phyloP scores from a whole-genome alignment of 2,888 invertebrate species.

The Cantharis rufa region DNA sequence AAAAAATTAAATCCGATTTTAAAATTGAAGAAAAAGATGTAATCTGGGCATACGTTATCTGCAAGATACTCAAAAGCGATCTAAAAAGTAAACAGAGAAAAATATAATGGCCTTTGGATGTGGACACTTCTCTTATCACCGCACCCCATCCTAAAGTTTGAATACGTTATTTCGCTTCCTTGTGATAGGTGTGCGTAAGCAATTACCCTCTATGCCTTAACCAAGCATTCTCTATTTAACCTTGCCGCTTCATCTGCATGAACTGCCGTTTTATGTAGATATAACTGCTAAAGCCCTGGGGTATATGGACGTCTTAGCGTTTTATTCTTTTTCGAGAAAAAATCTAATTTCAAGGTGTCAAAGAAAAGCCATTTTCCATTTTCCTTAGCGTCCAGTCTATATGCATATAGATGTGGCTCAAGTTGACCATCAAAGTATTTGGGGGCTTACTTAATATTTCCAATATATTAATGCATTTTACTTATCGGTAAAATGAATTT shows the following conservation, averaged over 20 bases:
- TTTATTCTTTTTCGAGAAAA: constrained; percentile 54
- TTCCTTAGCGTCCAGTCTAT: constrained; percentile 47
- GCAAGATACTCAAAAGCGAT: constrained; percentile 28
- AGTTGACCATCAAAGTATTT: constrained; percentile 53
- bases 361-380: constrained; percentile 59
- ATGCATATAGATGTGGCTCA: constrained; percentile 39
- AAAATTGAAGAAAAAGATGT: neutral
- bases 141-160: constrained; percentile 40
- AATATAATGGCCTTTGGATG: constrained; percentile 44
- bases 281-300: constrained; percentile 51
- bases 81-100: constrained; percentile 43
- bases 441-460: constrained; percentile 17
- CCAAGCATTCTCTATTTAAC: constrained; percentile 19
- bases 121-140: constrained; percentile 44
- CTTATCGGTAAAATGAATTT: neutral
- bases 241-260: constrained; percentile 42
- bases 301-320: constrained; percentile 52
- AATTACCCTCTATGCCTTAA: constrained; percentile 29
- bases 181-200: constrained; percentile 35
- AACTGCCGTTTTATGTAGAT: constrained; percentile 49
- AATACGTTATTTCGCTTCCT: constrained; percentile 37
- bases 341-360: constrained; percentile 60
- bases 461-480: constrained; percentile 3
- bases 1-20: neutral
- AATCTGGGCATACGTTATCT: constrained; percentile 17